These are phyloP conservation scores for Margarornis squamiger DNA, from an alignment of 2,797 vertebrate species.

Conservation along the genomic window DNA sequence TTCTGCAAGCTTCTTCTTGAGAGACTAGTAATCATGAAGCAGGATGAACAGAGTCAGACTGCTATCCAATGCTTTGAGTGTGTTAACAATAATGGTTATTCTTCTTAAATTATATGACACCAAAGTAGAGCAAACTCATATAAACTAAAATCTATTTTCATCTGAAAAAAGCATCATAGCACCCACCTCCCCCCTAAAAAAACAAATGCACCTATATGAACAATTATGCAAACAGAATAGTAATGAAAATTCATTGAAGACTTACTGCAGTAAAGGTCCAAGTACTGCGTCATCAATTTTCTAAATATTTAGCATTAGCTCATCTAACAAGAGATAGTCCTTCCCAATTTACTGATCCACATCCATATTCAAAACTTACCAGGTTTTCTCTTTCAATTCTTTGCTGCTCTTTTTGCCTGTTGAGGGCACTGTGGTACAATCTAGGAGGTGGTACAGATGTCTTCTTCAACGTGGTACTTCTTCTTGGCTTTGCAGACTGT, in stretches of 20 bases:
- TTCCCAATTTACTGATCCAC: background rate
- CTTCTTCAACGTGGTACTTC: constrained; percentile 64
- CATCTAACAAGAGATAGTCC: background rate
- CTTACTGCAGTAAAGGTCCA: background rate
- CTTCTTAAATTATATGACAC: background rate
- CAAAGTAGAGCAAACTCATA: background rate
- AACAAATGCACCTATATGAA: background rate
- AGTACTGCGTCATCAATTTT: background rate
- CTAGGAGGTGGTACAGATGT: constrained; percentile 24
- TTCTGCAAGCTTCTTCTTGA: background rate
- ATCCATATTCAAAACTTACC: constrained; percentile 77
- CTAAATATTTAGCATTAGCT: background rate
- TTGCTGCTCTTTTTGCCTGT: constrained; percentile 89
- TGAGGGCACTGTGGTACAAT: constrained; percentile 85
- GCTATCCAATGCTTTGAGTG: background rate
- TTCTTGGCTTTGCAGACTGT: constrained; percentile 76
- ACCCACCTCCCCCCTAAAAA: background rate
- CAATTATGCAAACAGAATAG: background rate
- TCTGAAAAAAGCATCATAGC: background rate
- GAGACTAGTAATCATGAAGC: background rate
- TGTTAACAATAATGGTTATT: background rate
- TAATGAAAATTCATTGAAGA: background rate
- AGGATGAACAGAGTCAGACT: background rate
- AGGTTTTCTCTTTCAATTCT: constrained; percentile 92
- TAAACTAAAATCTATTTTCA: background rate